These are phyloP conservation scores for Atrina japonica DNA, from an alignment of 2,888 invertebrate species.

Conservation along the genomic window DNA sequence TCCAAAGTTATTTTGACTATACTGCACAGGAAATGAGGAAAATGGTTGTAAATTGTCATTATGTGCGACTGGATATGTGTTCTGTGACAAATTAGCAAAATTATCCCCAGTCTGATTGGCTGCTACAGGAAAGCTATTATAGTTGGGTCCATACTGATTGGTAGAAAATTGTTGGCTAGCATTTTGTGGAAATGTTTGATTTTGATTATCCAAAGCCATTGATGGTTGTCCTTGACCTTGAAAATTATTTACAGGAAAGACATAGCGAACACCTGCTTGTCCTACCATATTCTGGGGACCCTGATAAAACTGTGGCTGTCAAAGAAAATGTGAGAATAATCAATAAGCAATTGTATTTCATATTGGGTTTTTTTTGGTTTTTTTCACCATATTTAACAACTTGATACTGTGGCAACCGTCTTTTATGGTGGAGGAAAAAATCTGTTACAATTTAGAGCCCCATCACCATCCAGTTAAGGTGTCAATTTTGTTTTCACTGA, in stretches of 20 bases:
- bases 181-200: slow-evolving; percentile 31
- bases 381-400: too few species aligned
- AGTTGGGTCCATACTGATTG: slow-evolving; percentile 27
- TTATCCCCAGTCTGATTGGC: slow-evolving; percentile 29
- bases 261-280: slow-evolving; percentile 59
- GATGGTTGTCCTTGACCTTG: slow-evolving; percentile 38
- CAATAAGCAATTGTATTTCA: too few species aligned
- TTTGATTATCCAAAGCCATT: slow-evolving; percentile 33
- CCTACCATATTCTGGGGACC: slow-evolving; percentile 53
- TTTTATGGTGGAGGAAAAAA: too few species aligned
- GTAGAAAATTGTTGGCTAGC: slow-evolving; percentile 22
- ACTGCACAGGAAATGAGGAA: slow-evolving; percentile 51
- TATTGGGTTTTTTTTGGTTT: too few species aligned
- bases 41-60: slow-evolving; percentile 28
- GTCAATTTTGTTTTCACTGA: too few species aligned
- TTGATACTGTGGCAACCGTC: too few species aligned
- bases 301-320: slow-evolving; percentile 59
- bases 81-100: slow-evolving; percentile 39
- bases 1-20: slow-evolving; percentile 41
- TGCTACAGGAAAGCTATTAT: slow-evolving; percentile 22
- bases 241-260: slow-evolving; percentile 52
- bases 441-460: too few species aligned
- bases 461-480: too few species aligned
- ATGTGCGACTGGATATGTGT: slow-evolving; percentile 46
- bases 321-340: background rate